Evolutionary conservation across 2,797 vertebrate species (phyloP).

Genomic region (Tiaroga cobitis): DNA sequence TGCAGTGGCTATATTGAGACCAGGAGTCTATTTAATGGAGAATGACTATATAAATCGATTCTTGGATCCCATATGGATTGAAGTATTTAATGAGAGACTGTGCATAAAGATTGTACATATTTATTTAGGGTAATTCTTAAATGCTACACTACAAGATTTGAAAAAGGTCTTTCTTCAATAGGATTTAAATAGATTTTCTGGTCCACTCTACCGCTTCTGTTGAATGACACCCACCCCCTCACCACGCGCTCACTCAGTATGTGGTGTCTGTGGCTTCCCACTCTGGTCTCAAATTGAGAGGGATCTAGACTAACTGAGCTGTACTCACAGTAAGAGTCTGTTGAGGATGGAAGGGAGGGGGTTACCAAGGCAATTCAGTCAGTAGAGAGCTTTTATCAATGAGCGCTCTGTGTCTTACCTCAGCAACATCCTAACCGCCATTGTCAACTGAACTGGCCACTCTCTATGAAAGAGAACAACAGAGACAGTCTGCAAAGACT

Average conservation of each 20-base stretch:
- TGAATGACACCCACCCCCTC: constrained; percentile 64
- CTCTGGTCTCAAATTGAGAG: constrained; percentile 56
- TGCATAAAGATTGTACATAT: not conserved
- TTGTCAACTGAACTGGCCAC: constrained; percentile 59
- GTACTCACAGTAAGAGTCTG: constrained; percentile 61
- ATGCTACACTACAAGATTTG: constrained; percentile 35
- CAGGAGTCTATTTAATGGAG: constrained; percentile 33
- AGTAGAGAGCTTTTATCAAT: constrained; percentile 66
- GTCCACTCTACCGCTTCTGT: constrained; percentile 47
- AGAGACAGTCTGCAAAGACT: constrained; percentile 51
- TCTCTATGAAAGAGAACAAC: constrained; percentile 59
- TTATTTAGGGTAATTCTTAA: constrained; percentile 28
- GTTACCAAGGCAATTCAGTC: constrained; percentile 65
- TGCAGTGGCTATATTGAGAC: constrained; percentile 8
- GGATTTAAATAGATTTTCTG: constrained; percentile 60
- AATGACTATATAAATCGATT: not conserved
- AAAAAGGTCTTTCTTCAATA: constrained; percentile 38
- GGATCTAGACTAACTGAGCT: constrained; percentile 58
- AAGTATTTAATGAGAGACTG: not conserved
- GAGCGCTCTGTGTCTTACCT: constrained; percentile 64
- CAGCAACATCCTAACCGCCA: constrained; percentile 63
- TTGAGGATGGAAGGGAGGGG: constrained; percentile 61
- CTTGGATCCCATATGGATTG: not conserved
- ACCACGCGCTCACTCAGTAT: constrained; percentile 61
- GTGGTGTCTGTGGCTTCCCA: constrained; percentile 63